phyloP scores from a whole-genome alignment of 2,113 vertebrate species.

The Ptyas mucosa region DNA sequence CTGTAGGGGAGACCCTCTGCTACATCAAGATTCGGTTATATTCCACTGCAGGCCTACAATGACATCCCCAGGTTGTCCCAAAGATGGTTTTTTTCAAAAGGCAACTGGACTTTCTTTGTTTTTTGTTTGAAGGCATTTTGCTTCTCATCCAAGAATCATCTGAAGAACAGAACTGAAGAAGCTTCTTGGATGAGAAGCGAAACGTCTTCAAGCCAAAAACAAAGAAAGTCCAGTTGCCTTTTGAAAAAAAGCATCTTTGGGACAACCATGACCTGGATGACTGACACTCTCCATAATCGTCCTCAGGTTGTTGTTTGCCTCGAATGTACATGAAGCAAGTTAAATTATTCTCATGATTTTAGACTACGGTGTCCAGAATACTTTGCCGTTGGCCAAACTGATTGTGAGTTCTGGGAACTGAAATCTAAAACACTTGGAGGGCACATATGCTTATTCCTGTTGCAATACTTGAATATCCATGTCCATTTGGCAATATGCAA shows the following conservation, averaged over 20 bases:
- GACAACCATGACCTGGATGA: background rate
- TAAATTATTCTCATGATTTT: background rate
- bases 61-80: background rate
- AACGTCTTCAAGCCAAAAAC: background rate
- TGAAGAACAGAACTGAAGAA: background rate
- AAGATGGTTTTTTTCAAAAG: background rate
- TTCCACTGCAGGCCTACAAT: background rate
- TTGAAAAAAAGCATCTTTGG: background rate
- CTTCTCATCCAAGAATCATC: too few species aligned
- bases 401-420: background rate
- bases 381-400: background rate
- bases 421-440: background rate
- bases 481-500: background rate
- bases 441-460: background rate
- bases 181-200: background rate
- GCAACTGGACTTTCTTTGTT: too few species aligned
- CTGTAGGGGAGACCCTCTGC: background rate
- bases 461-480: background rate
- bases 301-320: background rate
- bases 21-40: background rate
- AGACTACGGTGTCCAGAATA: background rate
- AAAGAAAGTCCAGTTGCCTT: background rate
- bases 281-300: background rate
- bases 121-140: too few species aligned
- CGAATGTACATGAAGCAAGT: background rate